These are phyloP conservation scores for Bombycilla garrulus DNA, from an alignment of 2,113 vertebrate genomes.

Conservation along the genomic window DNA sequence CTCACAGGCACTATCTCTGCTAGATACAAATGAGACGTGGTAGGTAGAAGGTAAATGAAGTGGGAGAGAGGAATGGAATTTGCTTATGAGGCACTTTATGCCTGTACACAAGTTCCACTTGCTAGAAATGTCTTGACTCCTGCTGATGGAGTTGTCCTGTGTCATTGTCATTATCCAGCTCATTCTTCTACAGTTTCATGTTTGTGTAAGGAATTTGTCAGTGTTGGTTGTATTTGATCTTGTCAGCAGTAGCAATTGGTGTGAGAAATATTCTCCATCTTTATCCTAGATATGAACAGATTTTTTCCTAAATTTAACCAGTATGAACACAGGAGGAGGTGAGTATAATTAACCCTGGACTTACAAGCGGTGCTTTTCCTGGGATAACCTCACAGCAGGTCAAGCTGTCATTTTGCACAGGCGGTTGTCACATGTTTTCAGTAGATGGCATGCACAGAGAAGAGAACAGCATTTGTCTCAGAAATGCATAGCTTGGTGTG, in stretches of 20 bases:
- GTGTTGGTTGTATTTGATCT: not conserved
- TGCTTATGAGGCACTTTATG: not conserved
- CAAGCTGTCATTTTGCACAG: slow-evolving; percentile 4
- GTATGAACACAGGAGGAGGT: not conserved
- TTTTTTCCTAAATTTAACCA: slow-evolving; percentile 53
- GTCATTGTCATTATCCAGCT: not conserved
- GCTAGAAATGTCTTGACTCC: not conserved
- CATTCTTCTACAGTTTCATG: not conserved
- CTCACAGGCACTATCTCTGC: not conserved
- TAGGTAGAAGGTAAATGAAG: not conserved
- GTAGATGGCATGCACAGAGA: not conserved
- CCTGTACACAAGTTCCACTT: not conserved
- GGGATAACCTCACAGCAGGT: slow-evolving; percentile 13
- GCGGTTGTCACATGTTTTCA: not conserved
- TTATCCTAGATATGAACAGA: slow-evolving; percentile 39
- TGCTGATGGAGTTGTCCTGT: not conserved
- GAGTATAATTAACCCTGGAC: slow-evolving; percentile 39
- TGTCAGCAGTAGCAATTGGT: not conserved
- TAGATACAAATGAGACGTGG: not conserved
- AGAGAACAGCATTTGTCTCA: not conserved
- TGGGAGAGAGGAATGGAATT: not conserved
- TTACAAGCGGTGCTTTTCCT: not conserved
- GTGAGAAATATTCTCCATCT: not conserved
- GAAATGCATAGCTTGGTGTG: not conserved
- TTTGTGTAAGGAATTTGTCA: not conserved